Percentiles rank a stretch among this genome's conserved stretches.
Conservation (phyloP, 2,113 vertebrate species). For the Spizaetus ornatus region DNA sequence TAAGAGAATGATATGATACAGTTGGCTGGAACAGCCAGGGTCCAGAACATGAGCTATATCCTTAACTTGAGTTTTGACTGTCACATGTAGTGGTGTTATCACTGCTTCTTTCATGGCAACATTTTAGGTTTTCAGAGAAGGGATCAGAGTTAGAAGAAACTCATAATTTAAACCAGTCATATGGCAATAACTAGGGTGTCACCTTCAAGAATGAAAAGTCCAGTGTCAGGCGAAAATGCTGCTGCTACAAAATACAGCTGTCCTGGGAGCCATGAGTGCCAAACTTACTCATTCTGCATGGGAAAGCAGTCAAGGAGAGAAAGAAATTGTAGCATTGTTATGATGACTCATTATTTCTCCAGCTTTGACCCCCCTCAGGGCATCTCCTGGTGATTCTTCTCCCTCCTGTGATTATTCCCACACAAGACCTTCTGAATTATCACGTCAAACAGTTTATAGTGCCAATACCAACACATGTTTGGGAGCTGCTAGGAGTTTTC, state of each 20-base stretch:
- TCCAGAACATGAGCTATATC: neutral
- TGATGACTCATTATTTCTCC: neutral
- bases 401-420: neutral
- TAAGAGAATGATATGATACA: fast-evolving
- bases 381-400: neutral
- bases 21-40: neutral
- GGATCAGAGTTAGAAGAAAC: neutral
- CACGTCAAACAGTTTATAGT: neutral
- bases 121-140: neutral
- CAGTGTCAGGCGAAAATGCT: neutral
- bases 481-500: neutral
- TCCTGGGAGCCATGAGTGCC: fast-evolving
- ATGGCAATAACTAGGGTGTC: neutral
- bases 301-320: neutral
- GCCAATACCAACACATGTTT: neutral
- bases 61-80: neutral
- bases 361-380: neutral
- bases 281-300: neutral
- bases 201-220: neutral
- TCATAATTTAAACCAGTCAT: neutral
- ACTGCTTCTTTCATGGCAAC: neutral
- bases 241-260: neutral
- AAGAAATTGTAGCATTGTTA: neutral
- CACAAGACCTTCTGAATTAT: neutral
- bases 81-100: neutral